A percentile compares a stretch with the other conserved stretches of the same genome.
These are phyloP conservation scores for Idaea biselata DNA, from an alignment of 2,888 invertebrate species.

Conservation along the genomic window DNA sequence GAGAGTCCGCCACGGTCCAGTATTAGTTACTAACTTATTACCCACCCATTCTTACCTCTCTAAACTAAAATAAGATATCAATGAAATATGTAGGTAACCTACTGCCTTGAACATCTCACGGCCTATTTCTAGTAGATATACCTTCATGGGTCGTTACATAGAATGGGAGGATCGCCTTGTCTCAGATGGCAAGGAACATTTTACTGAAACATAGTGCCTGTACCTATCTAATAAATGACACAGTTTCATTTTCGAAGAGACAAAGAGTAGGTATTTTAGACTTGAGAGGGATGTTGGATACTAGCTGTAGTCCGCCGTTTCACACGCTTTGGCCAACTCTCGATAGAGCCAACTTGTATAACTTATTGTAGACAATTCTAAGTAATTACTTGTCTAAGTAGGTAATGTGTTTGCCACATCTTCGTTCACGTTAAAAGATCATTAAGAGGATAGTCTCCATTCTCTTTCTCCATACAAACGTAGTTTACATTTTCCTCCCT, in stretches of 20 bases:
- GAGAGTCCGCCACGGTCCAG: no score
- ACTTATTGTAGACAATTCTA: no score
- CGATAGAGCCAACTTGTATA: no score
- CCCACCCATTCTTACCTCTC: background rate
- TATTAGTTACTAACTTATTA: no score
- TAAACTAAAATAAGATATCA: background rate
- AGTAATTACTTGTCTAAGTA: no score
- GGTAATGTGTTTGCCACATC: no score
- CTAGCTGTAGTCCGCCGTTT: background rate
- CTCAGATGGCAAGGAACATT: background rate
- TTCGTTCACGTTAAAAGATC: no score
- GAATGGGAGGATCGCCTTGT: background rate
- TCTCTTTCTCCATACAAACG: no score
- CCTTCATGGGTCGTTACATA: background rate
- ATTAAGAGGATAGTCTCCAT: no score
- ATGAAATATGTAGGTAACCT: background rate
- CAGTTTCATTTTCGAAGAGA: background rate
- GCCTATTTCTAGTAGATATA: background rate
- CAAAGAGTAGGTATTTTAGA: background rate
- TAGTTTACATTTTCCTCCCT: no score
- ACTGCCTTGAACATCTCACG: background rate
- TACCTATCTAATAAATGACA: background rate
- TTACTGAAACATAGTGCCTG: background rate
- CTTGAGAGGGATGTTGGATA: background rate
- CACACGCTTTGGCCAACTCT: no score